Evolutionary conservation across 1,140 invertebrate species (phyloP), one percentile per base, ranked within the genome.

Genomic region (Cyphomyrmex costatus): DNA sequence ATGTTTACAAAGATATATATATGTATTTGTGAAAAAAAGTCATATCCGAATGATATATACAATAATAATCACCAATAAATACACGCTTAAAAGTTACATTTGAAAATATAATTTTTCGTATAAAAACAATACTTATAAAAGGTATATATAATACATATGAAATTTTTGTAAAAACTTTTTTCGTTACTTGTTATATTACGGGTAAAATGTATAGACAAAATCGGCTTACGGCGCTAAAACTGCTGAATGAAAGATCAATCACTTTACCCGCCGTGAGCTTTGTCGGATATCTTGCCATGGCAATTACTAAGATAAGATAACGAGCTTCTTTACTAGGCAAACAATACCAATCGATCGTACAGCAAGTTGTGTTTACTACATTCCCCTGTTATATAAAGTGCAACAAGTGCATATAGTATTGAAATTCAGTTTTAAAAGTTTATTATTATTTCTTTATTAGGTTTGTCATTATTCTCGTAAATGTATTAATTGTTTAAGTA

Each of bases 281-380:
- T 0, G 58, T 46, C 42, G 60, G 53, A 51, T 42, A 36, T 33
- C 70, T 86, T 3, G 77, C 65, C 36, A 83, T 86, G 2, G 76
- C 74, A 10, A 90, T 89, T 19, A 90, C 53, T 61, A 90, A 46
- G 10, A 89, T 61, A 90, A 27, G 10, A 89, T 70, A 60, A n/a
- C 70, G 65, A 53, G 73, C 58, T 56, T 66, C 33, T 78, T 86
- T 86, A 12, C 33, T 60, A 33, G 80, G 86, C 5, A 91, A 42
- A 1, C 60, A 73, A 65, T 91, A 89, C 89, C 91, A 92, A 49
- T 91, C 74, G 19, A 88, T 71, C 19, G 49, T 86, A 36, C 86
- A 91, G 5, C 70, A 68, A 30, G 66, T 78, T 78, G 49, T 68
- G 19, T 78, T 82, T 60, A 91, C 73, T 70, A 86, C 83, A 53